phyloP scores from a whole-genome alignment of 2,888 invertebrate genomes.

The Perithous albicinctus region DNA sequence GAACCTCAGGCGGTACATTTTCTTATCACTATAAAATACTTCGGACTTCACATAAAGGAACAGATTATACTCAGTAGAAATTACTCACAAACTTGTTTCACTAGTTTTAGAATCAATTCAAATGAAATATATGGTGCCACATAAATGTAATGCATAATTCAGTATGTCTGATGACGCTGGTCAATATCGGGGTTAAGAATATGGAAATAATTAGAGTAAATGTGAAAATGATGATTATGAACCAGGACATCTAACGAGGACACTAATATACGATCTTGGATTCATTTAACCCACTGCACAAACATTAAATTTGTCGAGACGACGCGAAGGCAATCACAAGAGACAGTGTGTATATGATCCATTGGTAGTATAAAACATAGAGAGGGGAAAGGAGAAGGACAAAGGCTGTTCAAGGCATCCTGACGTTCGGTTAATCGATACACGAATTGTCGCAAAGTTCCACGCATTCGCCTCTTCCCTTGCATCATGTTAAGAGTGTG shows the following conservation, averaged over 20 bases:
- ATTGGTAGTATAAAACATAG: background rate
- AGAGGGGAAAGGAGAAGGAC: background rate
- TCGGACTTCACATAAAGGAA: background rate
- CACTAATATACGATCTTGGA: conserved; percentile 52
- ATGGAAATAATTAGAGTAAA: conserved; percentile 63
- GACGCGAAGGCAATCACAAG: background rate
- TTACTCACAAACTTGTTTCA: background rate
- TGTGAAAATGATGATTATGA: conserved; percentile 61
- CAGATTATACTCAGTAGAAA: background rate
- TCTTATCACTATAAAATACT: background rate
- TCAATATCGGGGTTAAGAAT: conserved; percentile 59
- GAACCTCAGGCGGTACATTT: background rate
- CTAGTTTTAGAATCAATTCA: background rate
- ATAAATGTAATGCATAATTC: conserved; percentile 55
- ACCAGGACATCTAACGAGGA: conserved; percentile 17
- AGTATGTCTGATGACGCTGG: conserved; percentile 1
- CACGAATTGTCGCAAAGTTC: conserved; percentile 48
- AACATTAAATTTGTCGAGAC: conserved; percentile 54
- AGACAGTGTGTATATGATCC: background rate
- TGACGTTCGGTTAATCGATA: conserved; percentile 54
- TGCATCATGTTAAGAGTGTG: too few relatives aligned
- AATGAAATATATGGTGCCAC: conserved; percentile 15
- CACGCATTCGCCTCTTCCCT: background rate
- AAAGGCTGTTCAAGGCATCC: conserved; percentile 7
- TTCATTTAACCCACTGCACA: conserved; percentile 62